These are phyloP conservation scores for Miichthys miiuy DNA, from an alignment of 2,797 vertebrate species.

Conservation along the genomic window DNA sequence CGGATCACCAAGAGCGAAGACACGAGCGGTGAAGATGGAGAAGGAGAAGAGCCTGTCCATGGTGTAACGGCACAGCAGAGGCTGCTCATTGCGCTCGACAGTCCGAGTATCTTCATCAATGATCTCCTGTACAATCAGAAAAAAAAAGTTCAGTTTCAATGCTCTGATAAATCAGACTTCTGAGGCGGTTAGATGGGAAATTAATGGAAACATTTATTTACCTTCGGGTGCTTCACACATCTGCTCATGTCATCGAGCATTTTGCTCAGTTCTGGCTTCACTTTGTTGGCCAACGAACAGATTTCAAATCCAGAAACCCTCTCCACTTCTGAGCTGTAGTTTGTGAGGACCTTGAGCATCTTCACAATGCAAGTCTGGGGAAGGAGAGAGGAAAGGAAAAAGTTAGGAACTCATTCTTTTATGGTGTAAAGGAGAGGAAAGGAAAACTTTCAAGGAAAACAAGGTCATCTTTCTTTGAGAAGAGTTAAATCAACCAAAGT, in stretches of 20 bases:
- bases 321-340: slow-evolving; percentile 65
- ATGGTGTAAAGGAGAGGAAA: no score
- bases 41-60: slow-evolving; percentile 84
- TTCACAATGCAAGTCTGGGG: slow-evolving; percentile 78
- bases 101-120: fast-evolving
- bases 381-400: not conserved
- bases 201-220: slow-evolving; percentile 8
- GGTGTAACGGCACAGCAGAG: slow-evolving; percentile 69
- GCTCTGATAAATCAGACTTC: not conserved
- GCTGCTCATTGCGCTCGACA: not conserved
- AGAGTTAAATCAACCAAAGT: no score
- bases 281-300: slow-evolving; percentile 45
- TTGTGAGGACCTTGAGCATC: slow-evolving; percentile 68
- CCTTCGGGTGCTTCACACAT: slow-evolving; percentile 41
- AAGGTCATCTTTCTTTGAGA: no score
- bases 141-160: not conserved
- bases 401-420: not conserved
- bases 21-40: slow-evolving; percentile 82
- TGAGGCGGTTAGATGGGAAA: not conserved
- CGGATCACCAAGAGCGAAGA: slow-evolving; percentile 80
- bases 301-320: slow-evolving; percentile 36
- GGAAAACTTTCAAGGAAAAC: no score
- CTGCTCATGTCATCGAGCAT: slow-evolving; percentile 54
- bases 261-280: slow-evolving; percentile 42
- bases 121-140: slow-evolving; percentile 25